A percentile compares a stretch with the other conserved stretches of the same genome.
phyloP scores from a whole-genome alignment of 2,888 invertebrate species.

The Biston betularia region DNA sequence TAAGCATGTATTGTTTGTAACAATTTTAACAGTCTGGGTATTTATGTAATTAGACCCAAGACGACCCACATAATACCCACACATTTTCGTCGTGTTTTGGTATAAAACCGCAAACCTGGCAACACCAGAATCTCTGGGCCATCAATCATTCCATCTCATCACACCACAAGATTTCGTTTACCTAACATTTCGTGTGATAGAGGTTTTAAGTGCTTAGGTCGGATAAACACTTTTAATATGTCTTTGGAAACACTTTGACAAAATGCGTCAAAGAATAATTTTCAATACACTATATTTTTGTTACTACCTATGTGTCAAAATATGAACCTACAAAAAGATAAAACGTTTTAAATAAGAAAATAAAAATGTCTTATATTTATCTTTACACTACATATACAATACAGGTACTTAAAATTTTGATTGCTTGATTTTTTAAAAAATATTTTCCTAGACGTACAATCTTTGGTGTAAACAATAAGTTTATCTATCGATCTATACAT shows the following conservation, averaged over 20 bases:
- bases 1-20: neutral
- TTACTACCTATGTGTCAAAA: too few species aligned
- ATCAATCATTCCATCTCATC: constrained; percentile 31
- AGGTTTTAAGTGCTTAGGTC: neutral
- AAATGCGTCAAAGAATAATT: too few species aligned
- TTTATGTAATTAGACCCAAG: constrained; percentile 15
- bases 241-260: neutral
- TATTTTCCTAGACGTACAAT: too few species aligned
- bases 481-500: too few species aligned
- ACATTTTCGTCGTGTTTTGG: constrained; percentile 10
- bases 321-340: too few species aligned
- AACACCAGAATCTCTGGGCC: constrained; percentile 21
- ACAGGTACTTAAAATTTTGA: too few species aligned
- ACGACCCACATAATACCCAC: neutral
- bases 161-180: constrained; percentile 17
- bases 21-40: neutral
- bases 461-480: too few species aligned
- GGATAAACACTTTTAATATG: constrained; percentile 3
- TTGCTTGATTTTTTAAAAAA: too few species aligned
- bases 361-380: too few species aligned
- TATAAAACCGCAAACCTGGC: constrained; percentile 22
- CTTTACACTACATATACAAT: too few species aligned
- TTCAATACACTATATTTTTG: too few species aligned
- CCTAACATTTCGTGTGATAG: constrained; percentile 9
- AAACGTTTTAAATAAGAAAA: too few species aligned